Evolutionary conservation across 2,113 vertebrate species (phyloP).

Genomic region (Dicentrarchus labrax): DNA sequence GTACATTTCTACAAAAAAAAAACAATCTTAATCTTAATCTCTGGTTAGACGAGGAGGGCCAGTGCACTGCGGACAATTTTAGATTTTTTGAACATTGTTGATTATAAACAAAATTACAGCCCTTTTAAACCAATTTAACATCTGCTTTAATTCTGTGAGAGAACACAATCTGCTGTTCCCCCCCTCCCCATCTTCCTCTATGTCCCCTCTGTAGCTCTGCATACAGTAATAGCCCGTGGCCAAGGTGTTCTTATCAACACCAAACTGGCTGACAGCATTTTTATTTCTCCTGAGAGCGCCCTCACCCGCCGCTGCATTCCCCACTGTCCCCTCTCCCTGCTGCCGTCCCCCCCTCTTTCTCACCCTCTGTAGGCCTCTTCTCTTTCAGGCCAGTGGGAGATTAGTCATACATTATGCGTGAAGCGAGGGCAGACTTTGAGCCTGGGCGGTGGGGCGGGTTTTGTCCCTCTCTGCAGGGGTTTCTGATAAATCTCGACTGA

Average conservation of each 20-base stretch:
- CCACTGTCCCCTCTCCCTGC: conserved; percentile 2
- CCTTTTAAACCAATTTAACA: not conserved
- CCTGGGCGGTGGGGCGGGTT: conserved; percentile 9
- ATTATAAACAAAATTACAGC: not conserved
- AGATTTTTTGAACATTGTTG: not conserved
- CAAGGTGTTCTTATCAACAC: conserved; percentile 10
- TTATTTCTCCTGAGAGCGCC: conserved; percentile 1
- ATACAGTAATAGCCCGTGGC: not conserved
- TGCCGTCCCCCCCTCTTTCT: not conserved
- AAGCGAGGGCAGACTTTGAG: conserved; percentile 42
- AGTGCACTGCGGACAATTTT: no score
- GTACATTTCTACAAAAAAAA: no score
- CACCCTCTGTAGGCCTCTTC: conserved; percentile 27
- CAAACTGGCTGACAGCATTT: conserved; percentile 10
- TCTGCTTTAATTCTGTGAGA: not conserved
- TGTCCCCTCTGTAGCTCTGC: not conserved
- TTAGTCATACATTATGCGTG: conserved; percentile 62
- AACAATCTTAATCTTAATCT: no score
- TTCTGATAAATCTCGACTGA: conserved; percentile 53
- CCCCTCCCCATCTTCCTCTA: not conserved
- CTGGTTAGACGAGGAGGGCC: no score
- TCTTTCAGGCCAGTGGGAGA: conserved; percentile 42
- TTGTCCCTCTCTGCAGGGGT: conserved; percentile 50
- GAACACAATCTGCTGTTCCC: not conserved
- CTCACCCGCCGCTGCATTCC: not conserved